Percentiles rank a stretch among this genome's conserved stretches.
Evolutionary conservation across 2,888 invertebrate species (phyloP).

Genomic region (Lamellibrachia columna): DNA sequence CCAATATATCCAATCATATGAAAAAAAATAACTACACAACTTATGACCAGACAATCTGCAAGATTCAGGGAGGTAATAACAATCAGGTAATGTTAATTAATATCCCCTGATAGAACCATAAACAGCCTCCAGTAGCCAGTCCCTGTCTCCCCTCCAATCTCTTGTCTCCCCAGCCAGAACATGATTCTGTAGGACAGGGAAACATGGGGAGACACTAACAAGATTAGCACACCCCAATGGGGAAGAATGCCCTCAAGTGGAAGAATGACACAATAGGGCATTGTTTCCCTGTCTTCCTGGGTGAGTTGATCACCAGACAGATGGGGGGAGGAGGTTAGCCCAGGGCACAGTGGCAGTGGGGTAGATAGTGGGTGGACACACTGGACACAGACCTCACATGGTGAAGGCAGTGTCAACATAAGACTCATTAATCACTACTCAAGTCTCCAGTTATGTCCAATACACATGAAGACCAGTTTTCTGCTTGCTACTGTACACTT

Average conservation of each 20-base stretch:
- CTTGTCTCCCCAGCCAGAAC: background rate
- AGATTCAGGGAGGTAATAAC: background rate
- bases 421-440: constrained; percentile 1
- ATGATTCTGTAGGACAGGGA: background rate
- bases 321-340: background rate
- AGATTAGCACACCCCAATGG: constrained; percentile 1
- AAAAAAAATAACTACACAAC: background rate
- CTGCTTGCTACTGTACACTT: background rate
- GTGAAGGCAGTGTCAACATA: background rate
- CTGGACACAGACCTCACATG: too few relatives aligned
- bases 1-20: too few relatives aligned
- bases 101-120: background rate
- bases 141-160: background rate
- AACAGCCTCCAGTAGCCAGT: background rate
- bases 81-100: background rate
- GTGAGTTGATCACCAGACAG: constrained; percentile 16
- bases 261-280: constrained; percentile 9
- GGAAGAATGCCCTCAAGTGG: background rate
- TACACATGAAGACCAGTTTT: background rate
- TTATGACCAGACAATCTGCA: background rate
- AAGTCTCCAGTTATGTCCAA: background rate
- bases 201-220: background rate
- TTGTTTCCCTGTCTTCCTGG: background rate
- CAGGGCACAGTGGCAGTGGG: background rate
- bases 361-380: background rate